These are phyloP conservation scores for Alouatta caraya DNA, from an alignment of 2,797 vertebrate genomes.

Conservation along the genomic window DNA sequence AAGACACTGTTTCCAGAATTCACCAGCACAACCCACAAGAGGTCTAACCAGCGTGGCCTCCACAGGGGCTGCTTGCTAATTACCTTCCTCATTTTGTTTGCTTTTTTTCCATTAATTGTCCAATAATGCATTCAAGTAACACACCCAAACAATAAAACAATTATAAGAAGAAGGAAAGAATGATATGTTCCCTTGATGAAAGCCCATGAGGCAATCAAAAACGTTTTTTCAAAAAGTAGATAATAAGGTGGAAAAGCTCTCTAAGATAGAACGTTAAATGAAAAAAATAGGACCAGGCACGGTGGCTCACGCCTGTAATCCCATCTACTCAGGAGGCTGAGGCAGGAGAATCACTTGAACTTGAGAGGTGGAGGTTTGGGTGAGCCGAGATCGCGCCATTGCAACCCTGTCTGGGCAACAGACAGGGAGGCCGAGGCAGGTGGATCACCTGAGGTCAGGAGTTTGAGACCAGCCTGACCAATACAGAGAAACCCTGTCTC, in stretches of 20 bases:
- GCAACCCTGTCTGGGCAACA: no score
- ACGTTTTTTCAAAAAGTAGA: background rate
- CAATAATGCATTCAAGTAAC: background rate
- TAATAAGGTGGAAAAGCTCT: background rate
- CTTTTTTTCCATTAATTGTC: background rate
- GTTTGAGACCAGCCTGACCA: no score
- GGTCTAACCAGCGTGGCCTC: background rate
- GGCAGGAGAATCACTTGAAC: no score
- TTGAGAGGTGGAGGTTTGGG: no score
- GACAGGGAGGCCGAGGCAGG: no score
- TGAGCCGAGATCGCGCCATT: no score
- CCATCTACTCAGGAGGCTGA: no score
- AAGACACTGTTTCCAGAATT: background rate
- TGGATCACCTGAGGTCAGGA: no score
- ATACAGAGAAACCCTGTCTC: no score
- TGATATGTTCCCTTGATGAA: background rate
- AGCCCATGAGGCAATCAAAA: background rate
- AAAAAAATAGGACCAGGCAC: background rate
- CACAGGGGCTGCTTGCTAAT: accelerated
- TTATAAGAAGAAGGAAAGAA: background rate
- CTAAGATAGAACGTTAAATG: background rate
- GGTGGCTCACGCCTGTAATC: no score
- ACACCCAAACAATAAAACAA: background rate
- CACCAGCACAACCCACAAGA: background rate
- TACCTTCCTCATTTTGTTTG: background rate